Percentiles rank a stretch among this genome's conserved stretches.
These are phyloP conservation scores for Sebastes steindachneri DNA, from an alignment of 2,797 vertebrate genomes.

Conservation along the genomic window DNA sequence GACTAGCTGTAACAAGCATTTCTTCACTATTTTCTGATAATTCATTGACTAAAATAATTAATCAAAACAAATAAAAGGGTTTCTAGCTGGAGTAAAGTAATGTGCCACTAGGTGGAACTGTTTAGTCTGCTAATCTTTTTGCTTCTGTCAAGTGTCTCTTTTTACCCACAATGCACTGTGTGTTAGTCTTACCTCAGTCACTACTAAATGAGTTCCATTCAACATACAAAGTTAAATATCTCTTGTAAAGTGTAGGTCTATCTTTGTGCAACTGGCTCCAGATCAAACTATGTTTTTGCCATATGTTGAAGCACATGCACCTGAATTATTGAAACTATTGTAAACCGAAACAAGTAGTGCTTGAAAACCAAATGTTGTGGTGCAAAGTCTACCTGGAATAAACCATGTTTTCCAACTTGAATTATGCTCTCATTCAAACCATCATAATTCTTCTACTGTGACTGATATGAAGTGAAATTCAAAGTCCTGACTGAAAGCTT, in stretches of 20 bases:
- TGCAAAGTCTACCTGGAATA: background rate
- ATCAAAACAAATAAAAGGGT: background rate
- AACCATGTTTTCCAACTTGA: background rate
- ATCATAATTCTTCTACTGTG: background rate
- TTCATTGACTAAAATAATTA: background rate
- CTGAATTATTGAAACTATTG: background rate
- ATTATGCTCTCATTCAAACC: background rate
- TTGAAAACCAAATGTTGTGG: background rate
- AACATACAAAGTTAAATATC: background rate
- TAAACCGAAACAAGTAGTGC: background rate
- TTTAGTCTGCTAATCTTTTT: background rate
- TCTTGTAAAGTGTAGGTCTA: background rate
- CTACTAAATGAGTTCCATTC: background rate
- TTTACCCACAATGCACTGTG: background rate
- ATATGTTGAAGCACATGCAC: background rate
- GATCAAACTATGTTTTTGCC: background rate
- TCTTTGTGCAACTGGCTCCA: background rate
- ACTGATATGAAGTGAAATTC: background rate
- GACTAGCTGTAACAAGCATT: background rate
- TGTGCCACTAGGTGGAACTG: conserved; percentile 20
- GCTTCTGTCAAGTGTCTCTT: background rate
- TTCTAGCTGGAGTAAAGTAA: background rate
- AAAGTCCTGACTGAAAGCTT: background rate
- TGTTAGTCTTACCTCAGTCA: background rate
- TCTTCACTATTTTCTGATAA: background rate